These are phyloP conservation scores for Protophormia terraenovae DNA, from an alignment of 2,888 invertebrate species.

Conservation along the genomic window DNA sequence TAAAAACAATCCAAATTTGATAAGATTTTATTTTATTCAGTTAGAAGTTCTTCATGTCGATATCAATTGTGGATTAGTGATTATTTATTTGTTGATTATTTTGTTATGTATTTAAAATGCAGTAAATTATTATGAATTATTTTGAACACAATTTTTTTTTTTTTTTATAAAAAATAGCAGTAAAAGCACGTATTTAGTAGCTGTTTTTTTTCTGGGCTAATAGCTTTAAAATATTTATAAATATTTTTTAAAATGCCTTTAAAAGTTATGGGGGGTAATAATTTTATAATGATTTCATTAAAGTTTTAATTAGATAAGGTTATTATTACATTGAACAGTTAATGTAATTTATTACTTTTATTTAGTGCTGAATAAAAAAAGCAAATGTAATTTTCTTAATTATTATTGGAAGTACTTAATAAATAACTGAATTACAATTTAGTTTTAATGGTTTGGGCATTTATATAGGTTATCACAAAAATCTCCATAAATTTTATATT, in stretches of 20 bases:
- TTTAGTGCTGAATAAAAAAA: too few relatives aligned
- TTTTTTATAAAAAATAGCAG: background rate
- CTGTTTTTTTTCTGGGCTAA: too few relatives aligned
- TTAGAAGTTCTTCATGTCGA: background rate
- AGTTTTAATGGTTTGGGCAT: too few relatives aligned
- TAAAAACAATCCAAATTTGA: background rate
- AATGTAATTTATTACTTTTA: too few relatives aligned
- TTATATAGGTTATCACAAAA: too few relatives aligned
- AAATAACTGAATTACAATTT: too few relatives aligned
- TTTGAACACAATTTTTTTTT: background rate
- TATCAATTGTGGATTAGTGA: background rate
- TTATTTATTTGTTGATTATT: background rate
- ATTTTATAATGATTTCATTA: background rate
- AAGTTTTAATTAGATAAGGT: background rate
- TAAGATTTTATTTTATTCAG: conserved; percentile 11
- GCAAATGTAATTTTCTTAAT: too few relatives aligned
- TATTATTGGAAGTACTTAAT: too few relatives aligned
- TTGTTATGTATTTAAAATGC: background rate
- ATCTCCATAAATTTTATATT: too few relatives aligned
- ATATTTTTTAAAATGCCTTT: background rate
- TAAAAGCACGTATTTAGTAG: background rate
- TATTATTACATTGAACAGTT: too few relatives aligned
- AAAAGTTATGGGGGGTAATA: background rate
- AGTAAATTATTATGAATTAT: background rate
- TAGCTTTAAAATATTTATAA: background rate